phyloP scores from a whole-genome alignment of 2,888 invertebrate genomes.

The Drosophila imparisetae region DNA sequence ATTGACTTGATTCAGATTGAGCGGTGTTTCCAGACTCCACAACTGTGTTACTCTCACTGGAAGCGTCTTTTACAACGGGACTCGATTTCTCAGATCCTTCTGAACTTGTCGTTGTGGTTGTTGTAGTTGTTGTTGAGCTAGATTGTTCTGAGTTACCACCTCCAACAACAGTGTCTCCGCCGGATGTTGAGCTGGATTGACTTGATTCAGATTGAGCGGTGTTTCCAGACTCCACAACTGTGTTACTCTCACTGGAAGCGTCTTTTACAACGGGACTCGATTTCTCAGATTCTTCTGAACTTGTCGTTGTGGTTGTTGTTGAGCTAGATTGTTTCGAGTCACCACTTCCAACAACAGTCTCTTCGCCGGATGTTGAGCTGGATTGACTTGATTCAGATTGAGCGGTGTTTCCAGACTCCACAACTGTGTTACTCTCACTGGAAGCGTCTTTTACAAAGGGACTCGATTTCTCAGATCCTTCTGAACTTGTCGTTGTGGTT shows the following conservation, averaged over 20 bases:
- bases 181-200: neutral
- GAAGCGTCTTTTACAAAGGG: no score
- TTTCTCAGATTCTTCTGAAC: neutral
- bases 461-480: no score
- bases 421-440: no score
- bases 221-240: no score
- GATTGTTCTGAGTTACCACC: neutral
- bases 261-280: neutral
- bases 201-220: neutral
- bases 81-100: neutral
- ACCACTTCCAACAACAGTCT: no score
- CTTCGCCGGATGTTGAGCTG: no score
- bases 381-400: no score
- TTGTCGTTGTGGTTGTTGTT: neutral
- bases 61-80: neutral
- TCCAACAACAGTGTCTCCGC: neutral
- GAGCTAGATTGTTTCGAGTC: no score
- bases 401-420: no score
- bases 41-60: neutral
- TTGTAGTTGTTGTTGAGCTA: neutral
- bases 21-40: neutral
- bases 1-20: neutral
- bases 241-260: no score
- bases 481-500: no score
- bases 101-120: constrained; percentile 7